Base-by-base conservation (phyloP, 2,797 vertebrate genomes). In the Urosaurus nigricauda region DNA sequence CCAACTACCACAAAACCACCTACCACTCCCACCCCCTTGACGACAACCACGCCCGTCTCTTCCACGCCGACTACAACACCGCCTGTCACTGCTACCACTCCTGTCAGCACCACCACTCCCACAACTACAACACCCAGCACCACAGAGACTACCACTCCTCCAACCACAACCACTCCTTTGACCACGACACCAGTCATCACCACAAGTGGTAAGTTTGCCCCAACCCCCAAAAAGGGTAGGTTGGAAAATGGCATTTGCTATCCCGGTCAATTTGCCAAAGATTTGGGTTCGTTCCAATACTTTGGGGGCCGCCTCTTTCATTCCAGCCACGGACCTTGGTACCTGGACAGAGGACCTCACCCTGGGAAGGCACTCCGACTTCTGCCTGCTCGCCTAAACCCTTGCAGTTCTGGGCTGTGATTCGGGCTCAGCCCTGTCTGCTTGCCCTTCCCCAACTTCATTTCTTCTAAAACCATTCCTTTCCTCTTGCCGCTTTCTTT, bases 371-470 rank as follows among this genome's bases (percentile, higher is more conserved):
- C 16, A 1, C 6, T 17, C 58, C 37, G 3, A 8, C n/a, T 11
- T n/a, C 11, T 2, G 19, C 32, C 7, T 11, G 35, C n/a, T 5
- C 1, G 56, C 56, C 56, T 56, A 5, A 56, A 56, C 1, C 56
- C 56, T 13, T 56, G 2, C 13, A 3, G 11, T 14, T 16, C 56
- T 13, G 11, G 56, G 12, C 1, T 32, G 12, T 56, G 11, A 56
- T 3, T 12, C 2, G 56, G 56, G 11, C 56, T 56, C 56, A 3
- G 56, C 4, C 58, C 17, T 11, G 37, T 13, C 14, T 75, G 5
- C 29, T 81, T 58, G 81, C 5, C 9, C 71, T 88, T 17, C 58
- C 88, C 47, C 88, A 88, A 56, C 13, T 56, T 2, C 56, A 56
- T 56, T 56, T 13, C 12, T 14, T 13, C 56, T 14, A 13, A 56